Evolutionary conservation across 2,113 vertebrate genomes (phyloP), one percentile per base, ranked within the genome.

Genomic region (Tetrao urogallus): DNA sequence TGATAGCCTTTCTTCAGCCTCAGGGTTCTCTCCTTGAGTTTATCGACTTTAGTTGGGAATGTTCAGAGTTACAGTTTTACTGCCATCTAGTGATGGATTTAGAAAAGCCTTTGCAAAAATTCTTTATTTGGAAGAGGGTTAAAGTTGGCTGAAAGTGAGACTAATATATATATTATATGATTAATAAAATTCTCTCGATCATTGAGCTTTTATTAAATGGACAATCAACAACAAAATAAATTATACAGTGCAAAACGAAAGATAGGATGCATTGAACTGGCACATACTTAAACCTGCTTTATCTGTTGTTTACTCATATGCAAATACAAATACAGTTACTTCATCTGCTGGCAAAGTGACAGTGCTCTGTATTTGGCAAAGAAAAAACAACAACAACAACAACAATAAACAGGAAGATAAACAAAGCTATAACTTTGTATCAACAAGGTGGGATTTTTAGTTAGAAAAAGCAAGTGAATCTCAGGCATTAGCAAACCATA

Each of bases 31-130:
- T 69, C 38, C 13, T 32, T 7, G 5, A 21, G 15, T 50, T 30
- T 81, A n/a, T 3, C 1, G 10, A 24, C 4, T n/a, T 42, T 2
- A 30, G 5, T 22, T 3, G 6, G 34, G 80, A 72, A 22, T 6
- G 1, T 17, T 92, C 54, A 94, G 90, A 34, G 20, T 91, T 96
- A 89, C 94, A n/a, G 94, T 56, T 92, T 79, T 96, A 96, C 95
- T 98, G 98, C 98, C 98, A 98, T 97, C 97, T 98, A 96, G 95
- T 93, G 98, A 11, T n/a, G 27, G 5, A 57, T 75, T 24, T 8
- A 57, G 10, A 25, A 80, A 70, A 22, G 18, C 8, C 5, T 28
- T 14, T 11, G 6, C 28, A 32, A 11, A 73, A 10, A 25, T 8
- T 2, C 3, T 76, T 24, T 17, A 2, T 28, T 74, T n/a, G 8